phyloP scores from a whole-genome alignment of 1,140 invertebrate genomes.

The Tribolium castaneum region DNA sequence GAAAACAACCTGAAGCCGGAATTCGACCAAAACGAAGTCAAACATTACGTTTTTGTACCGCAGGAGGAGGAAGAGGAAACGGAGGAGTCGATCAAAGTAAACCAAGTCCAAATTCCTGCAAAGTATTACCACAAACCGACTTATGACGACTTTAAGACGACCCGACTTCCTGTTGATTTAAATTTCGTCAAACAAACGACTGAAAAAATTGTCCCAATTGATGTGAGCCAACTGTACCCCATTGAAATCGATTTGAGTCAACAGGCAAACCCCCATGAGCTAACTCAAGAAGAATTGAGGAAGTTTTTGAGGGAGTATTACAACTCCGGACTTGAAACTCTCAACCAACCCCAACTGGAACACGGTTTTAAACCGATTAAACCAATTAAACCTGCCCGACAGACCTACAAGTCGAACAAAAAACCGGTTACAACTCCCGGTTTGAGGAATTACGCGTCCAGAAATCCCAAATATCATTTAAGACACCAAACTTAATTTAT shows the following conservation, averaged over 20 bases:
- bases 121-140: background rate
- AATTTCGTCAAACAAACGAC: slow-evolving; percentile 46
- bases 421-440: slow-evolving; percentile 55
- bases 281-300: slow-evolving; percentile 48
- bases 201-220: slow-evolving; percentile 53
- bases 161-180: slow-evolving; percentile 53
- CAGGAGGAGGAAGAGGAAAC: background rate
- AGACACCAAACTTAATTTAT: slow-evolving; percentile 12
- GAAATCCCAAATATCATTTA: slow-evolving; percentile 23
- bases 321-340: slow-evolving; percentile 1
- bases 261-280: slow-evolving; percentile 45
- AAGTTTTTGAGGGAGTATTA: slow-evolving; percentile 53
- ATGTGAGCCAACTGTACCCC: slow-evolving; percentile 53
- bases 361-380: slow-evolving; percentile 53
- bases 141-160: background rate
- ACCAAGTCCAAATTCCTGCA: slow-evolving; percentile 1
- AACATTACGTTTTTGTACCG: background rate
- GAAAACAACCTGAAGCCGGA: slow-evolving; percentile 31
- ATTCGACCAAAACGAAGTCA: slow-evolving; percentile 40
- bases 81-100: background rate
- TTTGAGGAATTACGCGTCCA: slow-evolving; percentile 51
- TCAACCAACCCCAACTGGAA: slow-evolving; percentile 45
- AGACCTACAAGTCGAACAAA: slow-evolving; percentile 53
- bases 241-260: slow-evolving; percentile 53
- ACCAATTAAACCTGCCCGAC: slow-evolving; percentile 43